Base-by-base conservation (phyloP, 2,797 vertebrate genomes). In the Scyliorhinus canicula region DNA sequence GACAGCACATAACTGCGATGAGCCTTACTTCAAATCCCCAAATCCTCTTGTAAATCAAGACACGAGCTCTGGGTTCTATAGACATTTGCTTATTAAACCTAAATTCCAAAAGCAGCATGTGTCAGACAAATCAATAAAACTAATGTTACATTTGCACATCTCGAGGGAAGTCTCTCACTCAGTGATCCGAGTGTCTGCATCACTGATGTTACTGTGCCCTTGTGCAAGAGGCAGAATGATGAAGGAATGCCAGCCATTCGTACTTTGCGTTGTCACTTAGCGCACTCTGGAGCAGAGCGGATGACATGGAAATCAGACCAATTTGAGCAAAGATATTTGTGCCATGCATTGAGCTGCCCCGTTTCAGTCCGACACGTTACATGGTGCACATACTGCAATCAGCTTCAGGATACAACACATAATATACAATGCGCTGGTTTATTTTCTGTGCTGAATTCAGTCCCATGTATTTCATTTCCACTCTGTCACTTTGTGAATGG, bases 1-100 rank as follows among this genome's bases (percentile, higher is more conserved):
- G 55, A 57, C 86, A 55, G 31, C 55, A n/a, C 31, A 60, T 90
- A 60, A 90, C 86, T 60, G 16, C 35, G 16, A 16, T 60, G 50
- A 86, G 47, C 12, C 0, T 52, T 85, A 85, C 28, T 57, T 47
- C 52, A 88, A 57, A 52, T 52, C 85, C 85, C 85, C 52, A 57
- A 14, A 88, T 52, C 85, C 85, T 57, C 35, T 60, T 90, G 86
- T 90, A 90, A 60, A 40, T n/a, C 35, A 60, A 60, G 14, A 90
- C 16, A 7, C 86, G 5, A n/a, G 35, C 31, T 35, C 28, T 55
- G 84, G 28, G 52, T 86, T 86, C 31, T 86, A 55, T 31, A 57
- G 85, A 44, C 44, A 26, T 82, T 82, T 88, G 85, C 52, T 88
- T 88, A 57, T 88, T 88, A 57, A 91, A 65, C 26, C 7, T 91